Evolutionary conservation across 2,888 invertebrate species (phyloP).

Genomic region (Rhabditophanes sp.): DNA sequence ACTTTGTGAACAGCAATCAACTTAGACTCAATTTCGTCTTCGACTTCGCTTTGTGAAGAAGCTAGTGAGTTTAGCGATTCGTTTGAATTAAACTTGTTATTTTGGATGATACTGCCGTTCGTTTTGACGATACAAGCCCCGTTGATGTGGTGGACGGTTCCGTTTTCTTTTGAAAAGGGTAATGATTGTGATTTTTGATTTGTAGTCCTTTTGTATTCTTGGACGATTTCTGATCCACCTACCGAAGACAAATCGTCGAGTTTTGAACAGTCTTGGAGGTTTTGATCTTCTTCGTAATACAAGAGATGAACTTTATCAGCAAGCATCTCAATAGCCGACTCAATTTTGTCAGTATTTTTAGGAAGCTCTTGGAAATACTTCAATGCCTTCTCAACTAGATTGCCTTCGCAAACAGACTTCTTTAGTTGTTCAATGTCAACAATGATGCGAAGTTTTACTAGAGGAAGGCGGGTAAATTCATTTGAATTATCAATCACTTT

Average conservation of each 20-base stretch:
- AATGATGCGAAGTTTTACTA: slow-evolving; percentile 26
- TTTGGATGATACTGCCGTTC: slow-evolving; percentile 17
- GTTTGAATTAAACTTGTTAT: slow-evolving; percentile 18
- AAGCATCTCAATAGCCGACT: slow-evolving; percentile 24
- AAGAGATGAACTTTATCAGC: slow-evolving; percentile 32
- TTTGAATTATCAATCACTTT: slow-evolving; percentile 24
- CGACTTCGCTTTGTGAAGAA: slow-evolving; percentile 9
- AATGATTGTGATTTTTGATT: slow-evolving; percentile 3
- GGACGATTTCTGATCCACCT: slow-evolving; percentile 36
- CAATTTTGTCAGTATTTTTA: slow-evolving; percentile 19
- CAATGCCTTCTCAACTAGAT: slow-evolving; percentile 13
- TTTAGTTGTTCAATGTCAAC: slow-evolving; percentile 4
- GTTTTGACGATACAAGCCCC: slow-evolving; percentile 32
- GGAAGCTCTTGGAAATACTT: slow-evolving; percentile 22
- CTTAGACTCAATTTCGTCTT: slow-evolving; percentile 35
- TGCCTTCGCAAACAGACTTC: slow-evolving; percentile 6
- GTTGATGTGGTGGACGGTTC: slow-evolving; percentile 19
- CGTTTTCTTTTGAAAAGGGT: slow-evolving; percentile 3
- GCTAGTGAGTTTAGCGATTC: slow-evolving; percentile 13
- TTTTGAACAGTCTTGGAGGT: slow-evolving; percentile 33
- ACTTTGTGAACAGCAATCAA: slow-evolving; percentile 25
- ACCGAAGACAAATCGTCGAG: slow-evolving; percentile 35
- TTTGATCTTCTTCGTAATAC: slow-evolving; percentile 29
- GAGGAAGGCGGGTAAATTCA: slow-evolving; percentile 39
- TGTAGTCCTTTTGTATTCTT: slow-evolving; percentile 30